Base-by-base conservation (phyloP, 2,113 vertebrate species). In the Datnioides undecimradiatus region DNA sequence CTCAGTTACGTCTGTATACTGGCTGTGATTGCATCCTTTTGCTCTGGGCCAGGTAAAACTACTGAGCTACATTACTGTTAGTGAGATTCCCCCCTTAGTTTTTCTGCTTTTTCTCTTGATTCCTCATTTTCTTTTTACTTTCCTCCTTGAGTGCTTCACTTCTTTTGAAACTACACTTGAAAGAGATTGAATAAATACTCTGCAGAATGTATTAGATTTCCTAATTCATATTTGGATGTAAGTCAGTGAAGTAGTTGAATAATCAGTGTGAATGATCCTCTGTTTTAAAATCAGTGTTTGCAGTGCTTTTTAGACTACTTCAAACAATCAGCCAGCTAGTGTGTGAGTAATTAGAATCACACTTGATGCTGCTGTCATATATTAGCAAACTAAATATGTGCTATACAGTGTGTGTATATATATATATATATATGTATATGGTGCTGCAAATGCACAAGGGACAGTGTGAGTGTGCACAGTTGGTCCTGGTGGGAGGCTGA, bases 11-110 rank as follows among this genome's bases (percentile, higher is more conserved):
- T 93, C 86, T 96, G 96, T 72, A 95, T 99, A 80, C 93, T 99
- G 81, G 96, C 93, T 76, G 92, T 97, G 90, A 99, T 99, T 27
- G 96, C 96, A 1, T 95, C 97, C 0, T 99, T 99, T 91, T 99
- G 97, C 93, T 97, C 95, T 0, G 97, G 97, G 25, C 97, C 97
- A 96, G 97, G 97, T 99, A 96, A 91, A 63, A 33, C 54, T 19
- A 31, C 36, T 34, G 38, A 83, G 40, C 13, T n/a, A 76, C 55
- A 66, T 54, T 55, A 25, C 19, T 3, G 6, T n/a, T n/a, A 0
- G 17, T 51, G 5, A n/a, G 7, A 31, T 52, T 27, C 36, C 17
- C 10, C 31, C 7, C 17, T 8, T 48, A n/a, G n/a, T 23, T 6
- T 19, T 8, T 5, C 16, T 17, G 3, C 16, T 49, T n/a, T 33